Conservation (phyloP, 2,797 vertebrate species). For the Urocyon cinereoargenteus region DNA sequence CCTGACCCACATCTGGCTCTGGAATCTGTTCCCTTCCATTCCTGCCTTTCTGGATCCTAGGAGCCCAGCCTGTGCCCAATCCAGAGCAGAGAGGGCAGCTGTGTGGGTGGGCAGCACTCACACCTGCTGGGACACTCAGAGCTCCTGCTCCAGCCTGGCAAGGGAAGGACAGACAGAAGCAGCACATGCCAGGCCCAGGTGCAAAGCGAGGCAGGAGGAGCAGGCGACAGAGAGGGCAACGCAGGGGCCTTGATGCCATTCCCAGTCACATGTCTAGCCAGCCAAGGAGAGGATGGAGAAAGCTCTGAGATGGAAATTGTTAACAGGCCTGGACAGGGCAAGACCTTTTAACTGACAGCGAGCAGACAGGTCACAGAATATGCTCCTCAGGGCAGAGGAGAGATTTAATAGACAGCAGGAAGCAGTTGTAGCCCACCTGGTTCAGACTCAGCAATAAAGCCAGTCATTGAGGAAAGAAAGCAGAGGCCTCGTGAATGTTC, state of each 20-base stretch:
- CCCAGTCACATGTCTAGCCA: not conserved
- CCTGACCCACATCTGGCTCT: constrained; percentile 50
- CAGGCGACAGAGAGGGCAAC: rapidly evolving
- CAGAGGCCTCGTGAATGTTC: not conserved
- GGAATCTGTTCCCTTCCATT: not conserved
- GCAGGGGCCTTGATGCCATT: not conserved
- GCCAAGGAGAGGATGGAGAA: not conserved
- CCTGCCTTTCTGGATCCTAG: not conserved
- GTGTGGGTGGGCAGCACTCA: not conserved
- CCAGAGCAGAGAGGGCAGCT: not conserved
- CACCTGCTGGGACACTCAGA: not conserved
- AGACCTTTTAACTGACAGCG: not conserved
- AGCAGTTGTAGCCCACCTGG: not conserved
- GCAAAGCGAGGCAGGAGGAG: not conserved
- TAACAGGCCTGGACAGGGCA: not conserved
- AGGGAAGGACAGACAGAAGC: not conserved
- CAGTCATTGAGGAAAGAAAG: not conserved
- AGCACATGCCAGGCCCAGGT: not conserved
- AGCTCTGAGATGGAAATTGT: not conserved
- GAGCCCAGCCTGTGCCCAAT: not conserved
- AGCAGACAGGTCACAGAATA: not conserved
- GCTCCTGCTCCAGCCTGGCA: rapidly evolving
- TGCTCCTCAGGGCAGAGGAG: not conserved
- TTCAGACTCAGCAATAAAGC: not conserved
- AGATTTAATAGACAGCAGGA: not conserved